Percentiles rank a stretch among this genome's conserved stretches.
Evolutionary conservation across 1,140 invertebrate species (phyloP).

Genomic region (Pachyrhynchus sulphureomaculatus): DNA sequence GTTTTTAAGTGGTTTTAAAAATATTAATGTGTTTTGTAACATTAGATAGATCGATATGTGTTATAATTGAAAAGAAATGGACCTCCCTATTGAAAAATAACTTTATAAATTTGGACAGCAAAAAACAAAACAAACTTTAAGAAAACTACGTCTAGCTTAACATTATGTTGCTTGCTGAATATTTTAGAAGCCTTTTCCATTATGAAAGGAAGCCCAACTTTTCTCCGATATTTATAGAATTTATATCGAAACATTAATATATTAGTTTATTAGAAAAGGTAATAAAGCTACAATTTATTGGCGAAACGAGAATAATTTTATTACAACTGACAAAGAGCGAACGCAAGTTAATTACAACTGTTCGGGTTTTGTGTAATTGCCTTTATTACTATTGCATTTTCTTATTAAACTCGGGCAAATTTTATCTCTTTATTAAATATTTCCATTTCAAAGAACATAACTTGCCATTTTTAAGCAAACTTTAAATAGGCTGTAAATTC

Average conservation of each 20-base stretch:
- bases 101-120: no score
- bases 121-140: no score
- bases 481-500: no score
- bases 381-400: neutral
- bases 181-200: constrained; percentile 12
- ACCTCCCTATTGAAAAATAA: no score
- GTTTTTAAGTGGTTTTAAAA: no score
- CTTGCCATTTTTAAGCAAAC: no score
- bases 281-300: constrained; percentile 10
- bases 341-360: neutral
- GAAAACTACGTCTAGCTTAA: no score
- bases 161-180: constrained; percentile 10
- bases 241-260: constrained; percentile 31
- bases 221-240: constrained; percentile 30
- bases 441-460: no score
- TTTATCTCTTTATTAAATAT: no score
- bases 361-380: neutral
- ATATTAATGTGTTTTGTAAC: no score
- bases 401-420: neutral
- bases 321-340: neutral
- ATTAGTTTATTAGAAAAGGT: constrained; percentile 23
- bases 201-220: constrained; percentile 12
- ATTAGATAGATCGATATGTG: no score
- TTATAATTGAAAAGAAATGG: no score
- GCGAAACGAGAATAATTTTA: neutral